phyloP scores from a whole-genome alignment of 1,140 invertebrate genomes.

The Periplaneta americana region DNA sequence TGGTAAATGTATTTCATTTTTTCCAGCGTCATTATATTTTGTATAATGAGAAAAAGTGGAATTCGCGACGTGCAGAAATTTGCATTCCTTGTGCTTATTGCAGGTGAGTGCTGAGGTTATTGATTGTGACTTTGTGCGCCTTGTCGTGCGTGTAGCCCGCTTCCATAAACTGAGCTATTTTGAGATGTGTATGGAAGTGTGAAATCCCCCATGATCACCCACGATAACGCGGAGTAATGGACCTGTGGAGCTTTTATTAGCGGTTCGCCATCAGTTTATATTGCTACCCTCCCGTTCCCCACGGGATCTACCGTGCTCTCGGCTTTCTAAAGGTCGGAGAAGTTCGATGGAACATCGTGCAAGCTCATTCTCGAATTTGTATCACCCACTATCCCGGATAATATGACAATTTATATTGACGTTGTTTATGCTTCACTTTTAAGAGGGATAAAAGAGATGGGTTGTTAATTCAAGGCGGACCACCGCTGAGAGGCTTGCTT shows the following conservation, averaged over 20 bases:
- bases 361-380: not conserved
- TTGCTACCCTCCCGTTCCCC: not conserved
- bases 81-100: no score
- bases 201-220: not conserved
- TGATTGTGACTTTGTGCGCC: not conserved
- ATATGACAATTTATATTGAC: not conserved
- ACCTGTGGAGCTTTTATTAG: not conserved
- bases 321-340: not conserved
- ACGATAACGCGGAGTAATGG: not conserved
- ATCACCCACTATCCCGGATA: not conserved
- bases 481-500: no score
- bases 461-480: no score
- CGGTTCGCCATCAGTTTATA: not conserved
- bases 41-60: no score
- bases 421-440: no score
- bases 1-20: no score
- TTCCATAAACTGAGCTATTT: not conserved
- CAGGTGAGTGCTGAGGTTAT: no score
- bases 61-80: no score
- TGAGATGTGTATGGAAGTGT: not conserved
- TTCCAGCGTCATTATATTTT: no score
- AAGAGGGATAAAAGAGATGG: no score
- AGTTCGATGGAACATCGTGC: not conserved
- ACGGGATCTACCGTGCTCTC: not conserved
- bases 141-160: not conserved